Evolutionary conservation across 2,888 invertebrate genomes (phyloP).

Genomic region (Carterocephalus palaemon): DNA sequence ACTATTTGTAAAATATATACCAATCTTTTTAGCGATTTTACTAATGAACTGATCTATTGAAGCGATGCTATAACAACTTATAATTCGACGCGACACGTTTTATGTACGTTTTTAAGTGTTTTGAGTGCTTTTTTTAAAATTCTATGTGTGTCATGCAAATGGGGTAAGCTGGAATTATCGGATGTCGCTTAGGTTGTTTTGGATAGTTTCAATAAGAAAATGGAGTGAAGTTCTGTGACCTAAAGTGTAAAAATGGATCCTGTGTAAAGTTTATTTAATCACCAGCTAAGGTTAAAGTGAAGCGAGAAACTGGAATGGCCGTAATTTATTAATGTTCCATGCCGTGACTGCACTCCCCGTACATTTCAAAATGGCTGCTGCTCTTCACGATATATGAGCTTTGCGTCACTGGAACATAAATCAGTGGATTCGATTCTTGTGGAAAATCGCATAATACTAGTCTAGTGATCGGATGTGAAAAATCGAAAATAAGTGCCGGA

Average conservation of each 20-base stretch:
- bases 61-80: conserved; percentile 73
- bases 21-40: conserved; percentile 82
- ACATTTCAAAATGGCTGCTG: conserved; percentile 81
- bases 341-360: conserved; percentile 79
- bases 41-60: conserved; percentile 76
- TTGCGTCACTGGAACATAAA: conserved; percentile 80
- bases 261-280: conserved; percentile 61
- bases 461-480: conserved; percentile 63
- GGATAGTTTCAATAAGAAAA: conserved; percentile 74
- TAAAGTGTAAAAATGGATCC: conserved; percentile 69
- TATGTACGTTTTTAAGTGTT: conserved; percentile 77
- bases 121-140: conserved; percentile 77
- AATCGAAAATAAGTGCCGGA: conserved; percentile 55
- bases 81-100: conserved; percentile 70
- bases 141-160: conserved; percentile 87
- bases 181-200: conserved; percentile 80
- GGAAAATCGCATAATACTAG: conserved; percentile 61
- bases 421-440: conserved; percentile 68
- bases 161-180: conserved; percentile 83
- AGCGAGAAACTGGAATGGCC: conserved; percentile 52
- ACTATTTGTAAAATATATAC: conserved; percentile 84
- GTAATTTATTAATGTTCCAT: conserved; percentile 76
- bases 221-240: conserved; percentile 71
- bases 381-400: conserved; percentile 79
- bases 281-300: conserved; percentile 48